Percentiles rank a stretch among this genome's conserved stretches.
Evolutionary conservation across 2,797 vertebrate species (phyloP).

Genomic region (Cichlasoma orientale): DNA sequence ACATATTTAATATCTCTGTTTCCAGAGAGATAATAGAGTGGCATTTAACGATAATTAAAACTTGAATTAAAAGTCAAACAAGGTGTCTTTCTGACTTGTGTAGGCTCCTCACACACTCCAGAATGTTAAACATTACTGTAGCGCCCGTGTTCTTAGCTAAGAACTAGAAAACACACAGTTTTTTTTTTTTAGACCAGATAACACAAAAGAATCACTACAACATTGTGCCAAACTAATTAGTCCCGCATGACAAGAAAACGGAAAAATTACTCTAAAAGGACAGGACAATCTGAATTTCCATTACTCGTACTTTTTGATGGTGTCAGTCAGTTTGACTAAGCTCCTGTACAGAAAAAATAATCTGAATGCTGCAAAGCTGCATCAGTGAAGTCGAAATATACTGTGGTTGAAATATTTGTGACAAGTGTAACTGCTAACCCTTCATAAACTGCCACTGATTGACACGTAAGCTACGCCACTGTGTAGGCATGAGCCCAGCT

Average conservation of each 20-base stretch:
- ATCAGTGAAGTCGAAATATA: no score
- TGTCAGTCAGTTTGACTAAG: background rate
- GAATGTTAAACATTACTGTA: background rate
- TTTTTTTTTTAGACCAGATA: background rate
- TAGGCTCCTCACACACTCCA: background rate
- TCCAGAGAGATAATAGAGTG: background rate
- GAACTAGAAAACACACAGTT: background rate
- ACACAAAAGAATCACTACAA: background rate
- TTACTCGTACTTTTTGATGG: background rate
- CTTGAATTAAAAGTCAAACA: conserved; percentile 16
- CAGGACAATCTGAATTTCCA: background rate
- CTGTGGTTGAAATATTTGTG: no score
- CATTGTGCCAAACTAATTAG: background rate
- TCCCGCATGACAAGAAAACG: background rate
- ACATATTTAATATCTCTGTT: conserved; percentile 23
- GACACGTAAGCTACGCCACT: no score
- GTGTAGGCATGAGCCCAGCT: no score
- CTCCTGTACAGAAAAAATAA: no score
- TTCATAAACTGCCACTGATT: no score
- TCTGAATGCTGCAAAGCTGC: no score
- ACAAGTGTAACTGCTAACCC: no score
- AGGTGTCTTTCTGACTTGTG: background rate
- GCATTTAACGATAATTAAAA: conserved; percentile 25
- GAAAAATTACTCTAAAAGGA: background rate
- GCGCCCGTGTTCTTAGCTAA: background rate